Conservation (phyloP, 2,888 invertebrate genomes). For the Cantharis flavilabris region DNA sequence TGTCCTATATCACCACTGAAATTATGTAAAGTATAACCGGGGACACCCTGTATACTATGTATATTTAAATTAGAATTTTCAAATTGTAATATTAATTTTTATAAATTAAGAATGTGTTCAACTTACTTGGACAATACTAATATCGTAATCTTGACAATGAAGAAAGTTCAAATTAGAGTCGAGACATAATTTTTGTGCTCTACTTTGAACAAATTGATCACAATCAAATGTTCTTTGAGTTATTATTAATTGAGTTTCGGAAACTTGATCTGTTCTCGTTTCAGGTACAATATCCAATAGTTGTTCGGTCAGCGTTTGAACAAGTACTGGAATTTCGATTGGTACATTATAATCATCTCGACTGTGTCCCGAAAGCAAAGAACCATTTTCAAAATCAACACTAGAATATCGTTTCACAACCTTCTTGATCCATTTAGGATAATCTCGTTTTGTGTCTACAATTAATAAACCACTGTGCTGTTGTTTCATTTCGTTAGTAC, state of each 20-base stretch:
- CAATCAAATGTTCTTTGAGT: slow-evolving; percentile 55
- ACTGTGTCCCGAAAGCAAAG: slow-evolving; percentile 54
- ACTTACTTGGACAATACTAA: slow-evolving; percentile 54
- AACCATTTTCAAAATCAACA: slow-evolving; percentile 55
- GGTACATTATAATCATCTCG: slow-evolving; percentile 56
- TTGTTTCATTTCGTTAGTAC: slow-evolving; percentile 21
- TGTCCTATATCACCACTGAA: no score
- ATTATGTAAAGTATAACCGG: no score
- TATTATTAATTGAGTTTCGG: slow-evolving; percentile 53
- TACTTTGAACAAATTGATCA: slow-evolving; percentile 55
- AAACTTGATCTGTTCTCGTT: slow-evolving; percentile 50
- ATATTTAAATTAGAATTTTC: no score
- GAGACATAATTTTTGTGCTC: slow-evolving; percentile 52
- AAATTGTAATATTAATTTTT: no score
- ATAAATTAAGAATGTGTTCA: neutral
- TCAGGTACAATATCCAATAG: slow-evolving; percentile 54
- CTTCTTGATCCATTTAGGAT: slow-evolving; percentile 56
- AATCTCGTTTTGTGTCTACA: slow-evolving; percentile 49
- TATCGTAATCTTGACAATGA: slow-evolving; percentile 55
- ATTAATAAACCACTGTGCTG: slow-evolving; percentile 49
- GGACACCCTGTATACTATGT: no score
- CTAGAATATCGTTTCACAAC: slow-evolving; percentile 54
- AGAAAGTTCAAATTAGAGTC: slow-evolving; percentile 52
- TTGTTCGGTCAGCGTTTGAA: slow-evolving; percentile 53
- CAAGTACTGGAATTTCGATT: slow-evolving; percentile 54